These are phyloP conservation scores for Drosophila birchii DNA, from an alignment of 2,888 invertebrate genomes.

Conservation along the genomic window DNA sequence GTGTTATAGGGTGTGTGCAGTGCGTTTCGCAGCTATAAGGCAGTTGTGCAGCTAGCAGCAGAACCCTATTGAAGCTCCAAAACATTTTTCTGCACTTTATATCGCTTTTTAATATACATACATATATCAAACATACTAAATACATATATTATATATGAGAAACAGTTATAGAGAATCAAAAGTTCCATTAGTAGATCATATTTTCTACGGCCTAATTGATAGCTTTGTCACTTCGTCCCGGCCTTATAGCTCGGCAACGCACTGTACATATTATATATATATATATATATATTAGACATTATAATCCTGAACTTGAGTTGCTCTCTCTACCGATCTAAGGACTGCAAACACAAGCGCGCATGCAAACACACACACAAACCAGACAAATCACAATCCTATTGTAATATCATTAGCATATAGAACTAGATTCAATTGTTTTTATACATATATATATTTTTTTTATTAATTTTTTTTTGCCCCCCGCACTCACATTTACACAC, in stretches of 20 bases:
- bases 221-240: constrained; percentile 9
- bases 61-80: not conserved
- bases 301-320: constrained; percentile 29
- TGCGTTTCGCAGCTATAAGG: constrained; percentile 25
- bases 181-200: constrained; percentile 3
- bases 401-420: constrained; percentile 39
- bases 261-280: constrained; percentile 17
- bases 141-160: not conserved
- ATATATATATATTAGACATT: not conserved
- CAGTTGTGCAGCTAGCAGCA: constrained; percentile 1
- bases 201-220: constrained; percentile 15
- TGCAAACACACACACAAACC: constrained; percentile 4
- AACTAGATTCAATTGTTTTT: constrained; percentile 35
- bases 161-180: constrained; percentile 8
- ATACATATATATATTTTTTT: not conserved
- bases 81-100: constrained; percentile 3
- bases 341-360: constrained; percentile 21
- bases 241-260: constrained; percentile 9
- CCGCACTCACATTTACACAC: constrained; percentile 15
- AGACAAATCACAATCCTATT: constrained; percentile 10
- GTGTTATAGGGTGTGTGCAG: constrained; percentile 23
- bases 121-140: not conserved
- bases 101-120: constrained; percentile 1
- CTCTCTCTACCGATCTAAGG: constrained; percentile 29
- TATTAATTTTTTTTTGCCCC: constrained; percentile 13